Base-by-base conservation (phyloP, 2,113 vertebrate genomes). In the Chaetodon auriga region DNA sequence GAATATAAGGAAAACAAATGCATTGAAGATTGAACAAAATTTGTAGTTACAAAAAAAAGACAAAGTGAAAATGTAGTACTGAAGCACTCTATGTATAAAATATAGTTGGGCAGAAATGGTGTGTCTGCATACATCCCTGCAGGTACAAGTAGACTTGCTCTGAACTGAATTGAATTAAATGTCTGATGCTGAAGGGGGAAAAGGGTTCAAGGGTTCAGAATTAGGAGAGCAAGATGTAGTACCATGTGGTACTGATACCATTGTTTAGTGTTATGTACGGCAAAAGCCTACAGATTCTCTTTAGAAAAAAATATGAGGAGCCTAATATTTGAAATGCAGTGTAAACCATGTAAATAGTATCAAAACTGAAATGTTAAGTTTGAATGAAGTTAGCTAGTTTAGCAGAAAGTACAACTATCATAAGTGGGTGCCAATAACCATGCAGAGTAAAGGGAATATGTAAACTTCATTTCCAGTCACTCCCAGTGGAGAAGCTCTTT, bases 401-500 rank as follows among this genome's bases (percentile, higher is more conserved):
- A 14, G 25, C 23, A 79, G 53, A 55, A 60, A 55, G 30, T 7
- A 35, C 30, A 30, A 30, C 30, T 30, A 30, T 3, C 30, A 2
- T 30, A 30, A 30, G 30, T 30, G 30, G 30, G 30, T 43, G 38
- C 10, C 43, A 63, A 0, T 55, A 60, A 51, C 19, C 36, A 25
- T 41, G 43, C 25, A 18, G 41, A 23, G 41, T 25, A 25, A 21
- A 55, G 49, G 11, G 36, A 45, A 36, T 1, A 9, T 61, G 35
- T 35, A 35, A 15, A 69, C 38, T 80, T 73, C 5, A 19, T 23
- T 41, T 61, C 16, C 61, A 64, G 2, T 55, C 68, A 18, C 19
- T 77, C 63, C 54, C 11, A 74, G 30, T 18, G 53, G 49, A 79
- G 10, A 48, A 60, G 15, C 55, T 54, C 68, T 55, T 48, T 43